Evolutionary conservation across 2,888 invertebrate genomes (phyloP).

Genomic region (Copidosoma aretas): DNA sequence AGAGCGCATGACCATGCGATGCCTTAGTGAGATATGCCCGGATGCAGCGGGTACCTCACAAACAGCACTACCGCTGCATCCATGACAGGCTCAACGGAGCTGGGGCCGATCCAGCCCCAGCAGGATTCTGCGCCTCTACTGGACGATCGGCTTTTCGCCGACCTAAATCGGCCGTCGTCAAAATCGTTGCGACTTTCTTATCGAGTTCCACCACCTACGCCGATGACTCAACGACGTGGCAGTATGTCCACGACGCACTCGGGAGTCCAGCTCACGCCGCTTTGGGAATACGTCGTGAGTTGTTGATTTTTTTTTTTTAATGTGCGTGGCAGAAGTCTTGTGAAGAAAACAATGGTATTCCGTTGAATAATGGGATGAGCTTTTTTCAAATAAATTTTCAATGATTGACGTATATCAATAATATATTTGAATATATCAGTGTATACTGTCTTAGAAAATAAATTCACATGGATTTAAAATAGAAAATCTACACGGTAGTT

Average conservation of each 20-base stretch:
- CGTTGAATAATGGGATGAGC: too few relatives aligned
- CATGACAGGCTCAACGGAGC: constrained; percentile 55
- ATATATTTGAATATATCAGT: too few relatives aligned
- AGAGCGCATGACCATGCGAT: constrained; percentile 4
- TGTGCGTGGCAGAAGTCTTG: too few relatives aligned
- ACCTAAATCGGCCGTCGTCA: background rate
- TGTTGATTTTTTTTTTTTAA: background rate
- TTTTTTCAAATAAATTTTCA: too few relatives aligned
- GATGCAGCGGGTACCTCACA: constrained; percentile 45
- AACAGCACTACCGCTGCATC: constrained; percentile 43
- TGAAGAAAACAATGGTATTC: too few relatives aligned
- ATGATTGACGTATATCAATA: too few relatives aligned
- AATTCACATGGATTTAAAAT: too few relatives aligned
- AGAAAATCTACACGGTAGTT: too few relatives aligned
- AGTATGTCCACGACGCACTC: background rate
- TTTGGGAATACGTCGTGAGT: constrained; percentile 78
- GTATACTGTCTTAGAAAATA: too few relatives aligned
- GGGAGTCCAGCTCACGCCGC: constrained; percentile 71
- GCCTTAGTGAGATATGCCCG: constrained; percentile 49
- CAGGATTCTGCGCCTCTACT: constrained; percentile 50
- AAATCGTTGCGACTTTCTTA: too few relatives aligned
- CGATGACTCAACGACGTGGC: background rate
- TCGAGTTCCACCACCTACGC: background rate
- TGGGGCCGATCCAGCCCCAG: constrained; percentile 51
- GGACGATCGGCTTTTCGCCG: background rate